These are phyloP conservation scores for Brachionus manjavacas DNA, from an alignment of 1,140 invertebrate species.

Conservation along the genomic window DNA sequence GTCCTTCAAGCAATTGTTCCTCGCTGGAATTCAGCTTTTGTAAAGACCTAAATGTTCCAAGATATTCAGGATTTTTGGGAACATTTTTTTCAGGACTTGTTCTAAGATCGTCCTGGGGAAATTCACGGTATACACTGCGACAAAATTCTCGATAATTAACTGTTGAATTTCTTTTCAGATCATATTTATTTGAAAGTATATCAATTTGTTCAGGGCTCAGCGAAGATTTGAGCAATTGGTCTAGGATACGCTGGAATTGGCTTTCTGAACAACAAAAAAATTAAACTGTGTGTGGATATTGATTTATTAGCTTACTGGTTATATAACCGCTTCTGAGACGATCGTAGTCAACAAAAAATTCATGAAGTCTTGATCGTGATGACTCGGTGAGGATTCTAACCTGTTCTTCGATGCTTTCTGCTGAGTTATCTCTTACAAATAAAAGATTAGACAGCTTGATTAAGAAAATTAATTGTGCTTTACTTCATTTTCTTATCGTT, in stretches of 20 bases:
- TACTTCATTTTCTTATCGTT: conserved; percentile 27
- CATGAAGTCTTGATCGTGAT: conserved; percentile 51
- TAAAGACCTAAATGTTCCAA: conserved; percentile 52
- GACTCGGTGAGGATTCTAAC: conserved; percentile 52
- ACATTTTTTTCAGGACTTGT: conserved; percentile 9
- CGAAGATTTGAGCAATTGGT: conserved; percentile 52
- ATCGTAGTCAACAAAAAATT: conserved; percentile 57
- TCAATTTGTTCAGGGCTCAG: conserved; percentile 50
- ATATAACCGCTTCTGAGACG: conserved; percentile 55
- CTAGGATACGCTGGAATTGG: conserved; percentile 55
- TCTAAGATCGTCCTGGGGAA: background rate
- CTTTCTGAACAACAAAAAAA: conserved; percentile 45
- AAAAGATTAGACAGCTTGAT: background rate
- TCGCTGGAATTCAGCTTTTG: conserved; percentile 48
- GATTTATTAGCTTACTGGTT: conserved; percentile 48
- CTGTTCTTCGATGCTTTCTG: conserved; percentile 48
- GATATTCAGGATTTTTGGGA: conserved; percentile 31
- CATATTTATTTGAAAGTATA: conserved; percentile 50
- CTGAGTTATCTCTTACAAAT: background rate
- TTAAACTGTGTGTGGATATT: background rate
- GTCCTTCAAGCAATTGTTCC: conserved; percentile 47
- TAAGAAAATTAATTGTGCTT: background rate
- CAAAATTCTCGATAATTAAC: conserved; percentile 56
- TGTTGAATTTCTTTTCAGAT: conserved; percentile 48
- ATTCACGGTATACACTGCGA: conserved; percentile 49